Conservation (phyloP, 2,797 vertebrate species). For the Taenioides sp. region DNA sequence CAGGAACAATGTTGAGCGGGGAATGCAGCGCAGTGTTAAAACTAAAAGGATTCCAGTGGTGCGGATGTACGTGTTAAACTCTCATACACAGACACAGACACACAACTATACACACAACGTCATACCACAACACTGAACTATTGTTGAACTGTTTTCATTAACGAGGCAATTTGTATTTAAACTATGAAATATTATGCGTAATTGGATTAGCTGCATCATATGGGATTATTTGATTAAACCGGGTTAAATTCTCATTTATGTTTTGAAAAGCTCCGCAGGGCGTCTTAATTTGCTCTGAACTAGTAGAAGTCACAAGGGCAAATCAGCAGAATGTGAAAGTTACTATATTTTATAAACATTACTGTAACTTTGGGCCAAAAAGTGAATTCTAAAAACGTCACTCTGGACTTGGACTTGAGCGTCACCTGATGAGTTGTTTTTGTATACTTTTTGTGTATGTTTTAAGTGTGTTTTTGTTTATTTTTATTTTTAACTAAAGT, state of each 20-base stretch:
- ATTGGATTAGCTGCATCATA: constrained; percentile 39
- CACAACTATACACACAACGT: constrained; percentile 6
- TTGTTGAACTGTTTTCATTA: constrained; percentile 1
- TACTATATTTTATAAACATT: not conserved
- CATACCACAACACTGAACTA: constrained; percentile 13
- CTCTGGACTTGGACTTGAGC: too few relatives aligned
- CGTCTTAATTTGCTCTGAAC: constrained; percentile 68
- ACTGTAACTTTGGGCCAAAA: not conserved
- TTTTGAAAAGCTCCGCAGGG: constrained; percentile 62
- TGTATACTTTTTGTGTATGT: too few relatives aligned
- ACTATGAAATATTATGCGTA: constrained; percentile 25
- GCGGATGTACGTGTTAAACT: constrained; percentile 26
- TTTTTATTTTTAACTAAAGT: too few relatives aligned
- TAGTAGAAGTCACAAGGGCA: constrained; percentile 29
- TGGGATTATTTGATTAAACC: constrained; percentile 36
- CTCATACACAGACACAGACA: constrained; percentile 1
- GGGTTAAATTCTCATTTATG: constrained; percentile 50
- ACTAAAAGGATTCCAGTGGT: constrained; percentile 50
- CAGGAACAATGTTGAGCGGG: constrained; percentile 63
- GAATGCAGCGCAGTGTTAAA: constrained; percentile 47
- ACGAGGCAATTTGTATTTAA: constrained; percentile 6
- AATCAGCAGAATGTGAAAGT: constrained; percentile 31
- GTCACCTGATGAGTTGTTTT: too few relatives aligned
- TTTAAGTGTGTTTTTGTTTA: too few relatives aligned
- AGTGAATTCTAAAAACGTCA: too few relatives aligned